Evolutionary conservation across 2,888 invertebrate species (phyloP).

Genomic region (Gnatocerus cornutus): DNA sequence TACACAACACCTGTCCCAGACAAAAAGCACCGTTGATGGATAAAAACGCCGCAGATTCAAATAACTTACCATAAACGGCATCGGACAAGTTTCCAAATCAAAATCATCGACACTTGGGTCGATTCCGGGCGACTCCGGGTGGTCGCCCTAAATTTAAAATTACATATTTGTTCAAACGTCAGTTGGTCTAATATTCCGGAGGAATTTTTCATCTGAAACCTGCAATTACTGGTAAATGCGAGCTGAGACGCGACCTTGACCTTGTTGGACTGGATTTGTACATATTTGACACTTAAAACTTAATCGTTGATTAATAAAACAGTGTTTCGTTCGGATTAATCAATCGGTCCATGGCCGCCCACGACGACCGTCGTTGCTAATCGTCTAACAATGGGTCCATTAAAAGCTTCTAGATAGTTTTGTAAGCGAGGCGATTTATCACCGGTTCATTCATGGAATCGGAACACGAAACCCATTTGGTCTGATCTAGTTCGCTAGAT

Average conservation of each 20-base stretch:
- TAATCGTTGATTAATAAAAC: no score
- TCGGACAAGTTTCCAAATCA: conserved; percentile 33
- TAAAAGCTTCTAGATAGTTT: conserved; percentile 33
- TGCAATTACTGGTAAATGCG: conserved; percentile 34
- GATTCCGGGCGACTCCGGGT: conserved; percentile 26
- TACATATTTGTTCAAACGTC: conserved; percentile 25
- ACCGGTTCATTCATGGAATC: conserved; percentile 29
- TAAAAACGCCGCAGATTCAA: conserved; percentile 24
- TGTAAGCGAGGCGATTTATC: conserved; percentile 36
- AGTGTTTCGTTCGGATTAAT: no score
- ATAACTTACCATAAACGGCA: conserved; percentile 29
- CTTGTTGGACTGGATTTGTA: conserved; percentile 14
- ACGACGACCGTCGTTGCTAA: conserved; percentile 17
- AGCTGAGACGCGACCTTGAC: conserved; percentile 20
- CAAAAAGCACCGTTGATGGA: conserved; percentile 20
- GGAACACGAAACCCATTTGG: conserved; percentile 24
- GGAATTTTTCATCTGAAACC: conserved; percentile 25
- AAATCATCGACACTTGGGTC: conserved; percentile 11
- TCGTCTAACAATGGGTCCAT: conserved; percentile 36
- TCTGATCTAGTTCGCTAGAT: conserved; percentile 20
- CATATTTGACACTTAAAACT: no score
- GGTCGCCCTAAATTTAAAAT: conserved; percentile 24
- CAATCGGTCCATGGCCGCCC: conserved; percentile 20
- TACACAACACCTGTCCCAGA: conserved; percentile 26
- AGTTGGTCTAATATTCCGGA: conserved; percentile 10